These are phyloP conservation scores for Forficula auricularia DNA, from an alignment of 1,140 invertebrate genomes.

Conservation along the genomic window DNA sequence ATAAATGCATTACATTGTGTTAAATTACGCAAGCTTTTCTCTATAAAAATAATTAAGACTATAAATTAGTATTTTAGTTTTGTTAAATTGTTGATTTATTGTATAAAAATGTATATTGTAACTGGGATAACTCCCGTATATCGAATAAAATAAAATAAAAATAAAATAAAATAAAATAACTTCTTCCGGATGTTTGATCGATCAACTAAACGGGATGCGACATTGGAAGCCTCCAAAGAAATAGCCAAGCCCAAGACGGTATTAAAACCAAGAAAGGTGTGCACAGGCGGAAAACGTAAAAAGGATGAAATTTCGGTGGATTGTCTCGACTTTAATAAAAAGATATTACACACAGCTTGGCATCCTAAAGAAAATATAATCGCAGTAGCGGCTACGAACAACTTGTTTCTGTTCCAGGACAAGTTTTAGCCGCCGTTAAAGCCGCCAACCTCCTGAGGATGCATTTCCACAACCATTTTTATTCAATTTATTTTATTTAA, in stretches of 20 bases:
- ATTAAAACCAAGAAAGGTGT: conserved; percentile 80
- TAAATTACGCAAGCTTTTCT: no score
- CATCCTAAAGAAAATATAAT: conserved; percentile 97
- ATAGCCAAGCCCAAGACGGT: conserved; percentile 82
- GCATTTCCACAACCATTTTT: no score
- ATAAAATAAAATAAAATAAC: no score
- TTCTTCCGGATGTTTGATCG: conserved; percentile 97
- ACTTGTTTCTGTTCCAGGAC: conserved; percentile 98
- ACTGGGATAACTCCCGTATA: no score
- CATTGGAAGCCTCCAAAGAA: conserved; percentile 51
- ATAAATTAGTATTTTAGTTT: no score
- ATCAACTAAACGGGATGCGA: conserved; percentile 69
- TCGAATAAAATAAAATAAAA: no score
- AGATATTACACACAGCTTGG: conserved; percentile 98
- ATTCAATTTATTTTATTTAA: no score
- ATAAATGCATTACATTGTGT: no score
- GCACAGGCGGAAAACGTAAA: conserved; percentile 85
- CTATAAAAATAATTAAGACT: no score
- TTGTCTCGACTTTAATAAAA: conserved; percentile 97
- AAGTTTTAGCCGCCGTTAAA: conserved; percentile 60
- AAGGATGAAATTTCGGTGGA: conserved; percentile 99
- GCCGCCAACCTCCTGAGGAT: conserved; percentile 4
- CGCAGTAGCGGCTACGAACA: conserved; percentile 97
- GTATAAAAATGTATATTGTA: no score
- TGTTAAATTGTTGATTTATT: no score